phyloP scores from a whole-genome alignment of 2,888 invertebrate species.

The Mamestra brassicae region DNA sequence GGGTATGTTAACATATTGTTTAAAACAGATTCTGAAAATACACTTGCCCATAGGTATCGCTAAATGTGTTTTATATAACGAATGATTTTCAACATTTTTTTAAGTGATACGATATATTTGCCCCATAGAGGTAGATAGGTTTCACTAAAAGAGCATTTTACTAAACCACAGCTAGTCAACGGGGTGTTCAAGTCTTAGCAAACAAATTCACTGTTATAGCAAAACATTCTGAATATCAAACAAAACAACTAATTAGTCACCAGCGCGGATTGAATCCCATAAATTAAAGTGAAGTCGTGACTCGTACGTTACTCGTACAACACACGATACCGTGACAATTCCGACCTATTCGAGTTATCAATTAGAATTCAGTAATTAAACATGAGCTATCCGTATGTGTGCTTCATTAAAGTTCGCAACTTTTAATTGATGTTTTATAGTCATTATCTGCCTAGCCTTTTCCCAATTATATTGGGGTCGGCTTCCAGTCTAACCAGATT shows the following conservation, averaged over 20 bases:
- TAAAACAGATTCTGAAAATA: neutral
- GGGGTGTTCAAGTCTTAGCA: neutral
- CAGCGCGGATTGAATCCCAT: constrained; percentile 42
- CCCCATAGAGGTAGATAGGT: too few species aligned
- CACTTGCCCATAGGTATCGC: neutral
- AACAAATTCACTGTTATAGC: neutral
- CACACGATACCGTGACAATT: constrained; percentile 55
- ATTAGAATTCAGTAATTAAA: constrained; percentile 47
- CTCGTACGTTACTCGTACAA: constrained; percentile 48
- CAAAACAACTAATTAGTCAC: constrained; percentile 51
- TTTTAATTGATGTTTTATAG: constrained; percentile 8
- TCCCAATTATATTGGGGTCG: too few species aligned
- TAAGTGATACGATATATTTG: neutral
- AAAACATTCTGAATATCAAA: constrained; percentile 20
- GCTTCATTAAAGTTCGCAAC: constrained; percentile 15
- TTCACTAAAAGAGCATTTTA: too few species aligned
- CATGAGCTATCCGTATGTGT: constrained; percentile 2
- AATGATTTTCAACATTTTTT: neutral
- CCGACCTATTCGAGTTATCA: constrained; percentile 48
- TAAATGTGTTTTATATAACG: neutral
- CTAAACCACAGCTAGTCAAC: neutral
- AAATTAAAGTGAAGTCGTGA: constrained; percentile 56
- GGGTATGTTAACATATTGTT: neutral
- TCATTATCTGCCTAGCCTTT: too few species aligned
- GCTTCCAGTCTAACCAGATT: too few species aligned